Evolutionary conservation across 2,113 vertebrate species (phyloP).

Genomic region (Burhinus bistriatus): DNA sequence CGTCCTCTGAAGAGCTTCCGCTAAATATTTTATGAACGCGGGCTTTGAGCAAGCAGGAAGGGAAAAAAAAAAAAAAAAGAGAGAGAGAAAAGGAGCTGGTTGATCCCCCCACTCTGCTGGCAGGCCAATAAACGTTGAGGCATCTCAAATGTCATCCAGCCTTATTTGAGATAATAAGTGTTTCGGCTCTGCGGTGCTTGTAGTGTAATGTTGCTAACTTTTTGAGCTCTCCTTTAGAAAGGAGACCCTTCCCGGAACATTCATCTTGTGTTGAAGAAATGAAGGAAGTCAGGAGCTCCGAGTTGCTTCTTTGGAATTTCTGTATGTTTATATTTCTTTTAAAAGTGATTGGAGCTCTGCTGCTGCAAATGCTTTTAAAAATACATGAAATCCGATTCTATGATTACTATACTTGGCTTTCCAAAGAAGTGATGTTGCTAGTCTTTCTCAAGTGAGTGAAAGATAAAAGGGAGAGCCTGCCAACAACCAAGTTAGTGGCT

Average conservation of each 20-base stretch:
- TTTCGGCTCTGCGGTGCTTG: background rate
- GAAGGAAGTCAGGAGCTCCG: background rate
- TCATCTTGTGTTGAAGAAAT: background rate
- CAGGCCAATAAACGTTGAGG: slow-evolving; percentile 48
- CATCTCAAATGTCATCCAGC: slow-evolving; percentile 40
- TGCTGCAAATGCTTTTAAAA: slow-evolving; percentile 67
- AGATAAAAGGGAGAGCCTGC: slow-evolving; percentile 63
- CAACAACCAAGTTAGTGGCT: slow-evolving; percentile 18
- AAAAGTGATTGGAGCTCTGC: slow-evolving; percentile 30
- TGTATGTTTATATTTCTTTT: slow-evolving; percentile 36
- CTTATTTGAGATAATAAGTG: slow-evolving; percentile 61
- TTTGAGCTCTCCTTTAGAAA: slow-evolving; percentile 13
- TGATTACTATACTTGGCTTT: slow-evolving; percentile 59
- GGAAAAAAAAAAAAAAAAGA: background rate
- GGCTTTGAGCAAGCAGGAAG: slow-evolving; percentile 33
- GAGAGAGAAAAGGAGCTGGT: background rate
- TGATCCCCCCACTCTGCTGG: slow-evolving; percentile 33
- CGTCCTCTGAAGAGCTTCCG: slow-evolving; percentile 40
- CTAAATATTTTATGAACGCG: slow-evolving; percentile 63
- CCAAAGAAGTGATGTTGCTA: slow-evolving; percentile 11
- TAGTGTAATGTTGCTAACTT: slow-evolving; percentile 20
- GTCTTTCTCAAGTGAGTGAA: slow-evolving; percentile 49
- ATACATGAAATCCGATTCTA: slow-evolving; percentile 61
- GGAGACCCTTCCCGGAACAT: background rate
- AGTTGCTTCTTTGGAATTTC: slow-evolving; percentile 2